phyloP scores from a whole-genome alignment of 2,113 vertebrate genomes.

The Rhea pennata region DNA sequence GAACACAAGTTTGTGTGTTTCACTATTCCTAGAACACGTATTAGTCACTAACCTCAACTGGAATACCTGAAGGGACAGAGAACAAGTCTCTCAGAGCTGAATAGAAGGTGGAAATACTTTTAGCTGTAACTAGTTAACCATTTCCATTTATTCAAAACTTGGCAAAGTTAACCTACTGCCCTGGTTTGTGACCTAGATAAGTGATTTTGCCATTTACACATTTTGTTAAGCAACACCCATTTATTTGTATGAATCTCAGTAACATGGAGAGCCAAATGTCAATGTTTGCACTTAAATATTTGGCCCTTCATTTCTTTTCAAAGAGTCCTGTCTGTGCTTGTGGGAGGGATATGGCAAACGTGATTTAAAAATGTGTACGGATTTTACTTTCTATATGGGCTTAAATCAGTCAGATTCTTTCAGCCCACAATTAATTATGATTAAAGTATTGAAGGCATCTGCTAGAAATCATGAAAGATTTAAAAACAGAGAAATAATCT shows the following conservation, averaged over 20 bases:
- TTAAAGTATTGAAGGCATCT: background rate
- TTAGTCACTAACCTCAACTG: fast-evolving
- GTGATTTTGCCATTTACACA: background rate
- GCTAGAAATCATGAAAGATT: background rate
- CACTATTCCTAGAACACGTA: fast-evolving
- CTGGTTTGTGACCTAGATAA: fast-evolving
- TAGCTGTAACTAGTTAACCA: too few relatives aligned
- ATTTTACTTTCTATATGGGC: background rate
- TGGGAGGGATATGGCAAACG: slow-evolving; percentile 4
- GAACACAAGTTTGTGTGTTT: background rate
- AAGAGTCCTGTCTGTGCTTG: background rate
- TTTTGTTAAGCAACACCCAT: background rate
- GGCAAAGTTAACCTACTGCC: background rate
- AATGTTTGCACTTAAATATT: background rate
- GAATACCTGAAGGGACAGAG: background rate
- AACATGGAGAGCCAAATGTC: background rate
- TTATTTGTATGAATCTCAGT: background rate
- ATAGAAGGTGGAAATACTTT: background rate
- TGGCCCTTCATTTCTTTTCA: background rate
- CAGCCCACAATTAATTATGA: background rate
- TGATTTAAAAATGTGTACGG: background rate
- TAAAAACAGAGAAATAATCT: background rate
- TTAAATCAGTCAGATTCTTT: background rate
- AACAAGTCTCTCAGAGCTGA: too few relatives aligned
- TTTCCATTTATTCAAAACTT: background rate